These are phyloP conservation scores for Orthosia gracilis DNA, from an alignment of 2,888 invertebrate genomes.

Conservation along the genomic window DNA sequence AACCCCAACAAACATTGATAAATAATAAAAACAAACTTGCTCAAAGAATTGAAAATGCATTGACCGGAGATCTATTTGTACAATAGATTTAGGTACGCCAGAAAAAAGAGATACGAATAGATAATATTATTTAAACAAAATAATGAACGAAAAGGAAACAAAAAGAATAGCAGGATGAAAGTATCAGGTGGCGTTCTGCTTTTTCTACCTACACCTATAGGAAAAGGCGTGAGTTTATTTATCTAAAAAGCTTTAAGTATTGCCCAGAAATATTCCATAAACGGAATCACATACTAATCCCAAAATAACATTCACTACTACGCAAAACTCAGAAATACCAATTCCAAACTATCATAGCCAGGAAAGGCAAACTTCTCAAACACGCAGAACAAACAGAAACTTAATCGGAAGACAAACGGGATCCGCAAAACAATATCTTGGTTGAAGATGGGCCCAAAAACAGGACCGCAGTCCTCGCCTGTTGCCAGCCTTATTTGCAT, in stretches of 20 bases:
- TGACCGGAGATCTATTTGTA: neutral
- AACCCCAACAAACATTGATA: neutral
- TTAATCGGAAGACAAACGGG: slow-evolving; percentile 55
- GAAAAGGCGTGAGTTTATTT: too few relatives aligned
- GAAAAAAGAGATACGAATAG: neutral
- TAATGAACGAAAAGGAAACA: too few relatives aligned
- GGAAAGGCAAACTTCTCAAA: slow-evolving; percentile 33
- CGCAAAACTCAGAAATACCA: slow-evolving; percentile 14
- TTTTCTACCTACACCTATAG: too few relatives aligned
- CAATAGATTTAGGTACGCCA: neutral
- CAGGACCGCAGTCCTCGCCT: slow-evolving; percentile 76
- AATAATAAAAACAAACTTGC: neutral
- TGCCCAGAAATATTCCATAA: neutral
- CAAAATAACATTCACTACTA: neutral
- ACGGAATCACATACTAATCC: slow-evolving; percentile 10
- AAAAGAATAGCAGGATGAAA: too few relatives aligned
- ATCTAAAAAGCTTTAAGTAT: too few relatives aligned
- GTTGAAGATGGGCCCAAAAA: slow-evolving; percentile 63
- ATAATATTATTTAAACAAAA: too few relatives aligned
- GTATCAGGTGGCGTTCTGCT: too few relatives aligned
- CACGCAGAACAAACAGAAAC: slow-evolving; percentile 49
- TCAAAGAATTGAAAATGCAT: neutral
- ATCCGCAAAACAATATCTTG: slow-evolving; percentile 57
- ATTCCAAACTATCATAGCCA: slow-evolving; percentile 49
- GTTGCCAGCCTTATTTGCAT: slow-evolving; percentile 88